Conservation (phyloP, 2,113 vertebrate species). For the Silurus meridionalis region DNA sequence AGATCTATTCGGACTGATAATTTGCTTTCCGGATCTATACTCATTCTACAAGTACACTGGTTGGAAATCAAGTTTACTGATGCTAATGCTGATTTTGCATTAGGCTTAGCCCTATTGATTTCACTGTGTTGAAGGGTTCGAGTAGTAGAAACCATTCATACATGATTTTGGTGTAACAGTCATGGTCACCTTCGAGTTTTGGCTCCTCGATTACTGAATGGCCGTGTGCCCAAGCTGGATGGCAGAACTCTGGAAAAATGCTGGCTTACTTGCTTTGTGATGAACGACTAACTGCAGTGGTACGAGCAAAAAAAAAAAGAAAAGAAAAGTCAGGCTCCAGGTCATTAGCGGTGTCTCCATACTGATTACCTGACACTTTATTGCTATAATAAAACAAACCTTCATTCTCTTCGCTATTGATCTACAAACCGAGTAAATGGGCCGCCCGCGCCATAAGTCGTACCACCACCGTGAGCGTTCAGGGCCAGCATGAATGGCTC, state of each 20-base stretch:
- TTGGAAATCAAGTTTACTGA: conserved; percentile 6
- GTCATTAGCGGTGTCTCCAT: conserved; percentile 52
- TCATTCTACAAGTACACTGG: background rate
- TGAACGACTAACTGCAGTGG: conserved; percentile 15
- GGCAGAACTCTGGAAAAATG: background rate
- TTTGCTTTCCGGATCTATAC: conserved; percentile 10
- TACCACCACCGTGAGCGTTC: background rate
- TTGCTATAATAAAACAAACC: conserved; percentile 56
- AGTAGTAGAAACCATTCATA: background rate
- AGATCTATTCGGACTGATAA: conserved; percentile 12
- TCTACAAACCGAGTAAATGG: conserved; percentile 51
- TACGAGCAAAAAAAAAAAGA: conserved; percentile 19
- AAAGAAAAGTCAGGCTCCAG: conserved; percentile 27
- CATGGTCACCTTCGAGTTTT: background rate
- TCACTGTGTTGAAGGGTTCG: conserved; percentile 1
- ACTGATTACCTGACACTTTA: conserved; percentile 59
- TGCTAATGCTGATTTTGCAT: conserved; percentile 15
- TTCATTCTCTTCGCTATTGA: conserved; percentile 56
- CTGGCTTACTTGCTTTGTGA: conserved; percentile 25
- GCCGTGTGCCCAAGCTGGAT: background rate
- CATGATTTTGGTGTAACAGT: background rate
- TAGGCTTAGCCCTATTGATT: conserved; percentile 9
- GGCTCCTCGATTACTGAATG: background rate
- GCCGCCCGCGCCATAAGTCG: conserved; percentile 5
- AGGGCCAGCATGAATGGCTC: background rate